Evolutionary conservation across 2,113 vertebrate species (phyloP).

Genomic region (Oxyruncus cristatus): DNA sequence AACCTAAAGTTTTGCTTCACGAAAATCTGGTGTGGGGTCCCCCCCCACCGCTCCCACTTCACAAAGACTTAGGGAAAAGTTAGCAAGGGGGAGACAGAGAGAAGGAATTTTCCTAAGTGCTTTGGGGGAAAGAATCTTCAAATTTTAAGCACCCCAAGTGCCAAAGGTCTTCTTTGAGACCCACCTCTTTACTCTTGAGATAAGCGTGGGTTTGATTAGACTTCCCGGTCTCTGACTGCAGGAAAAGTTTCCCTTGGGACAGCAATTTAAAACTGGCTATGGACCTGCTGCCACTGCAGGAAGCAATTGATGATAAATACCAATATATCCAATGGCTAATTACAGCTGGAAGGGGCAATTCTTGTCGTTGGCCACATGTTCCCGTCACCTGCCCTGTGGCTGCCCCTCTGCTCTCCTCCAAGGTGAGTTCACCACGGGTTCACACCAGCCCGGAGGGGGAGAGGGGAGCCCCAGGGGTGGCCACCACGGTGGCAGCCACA

Average conservation of each 20-base stretch:
- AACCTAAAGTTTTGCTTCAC: neutral
- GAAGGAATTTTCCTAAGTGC: neutral
- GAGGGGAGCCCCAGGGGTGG: neutral
- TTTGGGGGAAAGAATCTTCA: neutral
- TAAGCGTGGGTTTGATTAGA: accelerated
- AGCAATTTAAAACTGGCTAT: accelerated
- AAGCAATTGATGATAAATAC: neutral
- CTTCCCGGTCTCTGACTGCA: too few relatives aligned
- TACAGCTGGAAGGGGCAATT: neutral
- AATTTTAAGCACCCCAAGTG: neutral
- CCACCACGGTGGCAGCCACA: accelerated
- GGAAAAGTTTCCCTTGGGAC: neutral
- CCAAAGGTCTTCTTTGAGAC: neutral
- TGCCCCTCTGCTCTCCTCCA: neutral
- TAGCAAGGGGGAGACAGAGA: neutral
- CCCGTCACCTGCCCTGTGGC: neutral
- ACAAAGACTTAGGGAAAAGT: neutral
- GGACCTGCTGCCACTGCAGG: neutral
- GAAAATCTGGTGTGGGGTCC: neutral
- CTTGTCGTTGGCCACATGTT: accelerated
- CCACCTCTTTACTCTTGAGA: too few relatives aligned
- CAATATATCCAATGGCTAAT: accelerated
- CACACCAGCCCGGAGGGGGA: neutral
- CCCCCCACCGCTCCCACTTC: neutral
- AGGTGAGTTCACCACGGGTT: accelerated